Conservation (phyloP, 1,140 invertebrate genomes). For the Anthonomus grandis region DNA sequence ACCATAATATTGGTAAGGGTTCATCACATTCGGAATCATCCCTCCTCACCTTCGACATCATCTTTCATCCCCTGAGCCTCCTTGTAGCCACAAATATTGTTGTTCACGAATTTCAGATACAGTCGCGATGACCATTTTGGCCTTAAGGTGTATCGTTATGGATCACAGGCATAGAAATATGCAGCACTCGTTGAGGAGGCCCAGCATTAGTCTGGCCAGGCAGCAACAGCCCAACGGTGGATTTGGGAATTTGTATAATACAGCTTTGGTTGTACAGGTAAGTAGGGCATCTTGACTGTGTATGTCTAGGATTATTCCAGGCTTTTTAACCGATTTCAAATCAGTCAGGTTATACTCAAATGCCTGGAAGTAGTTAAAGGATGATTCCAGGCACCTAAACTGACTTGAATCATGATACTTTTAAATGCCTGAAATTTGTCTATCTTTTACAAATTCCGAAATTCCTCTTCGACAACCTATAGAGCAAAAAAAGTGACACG, state of each 20-base stretch:
- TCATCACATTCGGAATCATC: neutral
- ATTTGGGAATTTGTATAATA: slow-evolving; percentile 78
- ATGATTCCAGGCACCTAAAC: no score
- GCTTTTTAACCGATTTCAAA: no score
- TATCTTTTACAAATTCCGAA: no score
- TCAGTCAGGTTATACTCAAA: no score
- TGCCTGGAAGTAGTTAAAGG: no score
- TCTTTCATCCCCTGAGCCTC: neutral
- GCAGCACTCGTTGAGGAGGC: slow-evolving; percentile 70
- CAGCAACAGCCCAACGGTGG: slow-evolving; percentile 75
- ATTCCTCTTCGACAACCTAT: no score
- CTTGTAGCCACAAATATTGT: slow-evolving; percentile 20
- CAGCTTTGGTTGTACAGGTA: slow-evolving; percentile 74
- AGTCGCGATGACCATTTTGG: slow-evolving; percentile 78
- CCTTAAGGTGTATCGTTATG: slow-evolving; percentile 78
- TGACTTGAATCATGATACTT: no score
- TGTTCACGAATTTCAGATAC: slow-evolving; percentile 60
- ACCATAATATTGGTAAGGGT: slow-evolving; percentile 67
- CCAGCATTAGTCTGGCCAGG: slow-evolving; percentile 68
- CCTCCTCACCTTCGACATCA: neutral
- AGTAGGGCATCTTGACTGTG: no score
- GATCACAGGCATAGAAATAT: slow-evolving; percentile 76
- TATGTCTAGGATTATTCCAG: no score
- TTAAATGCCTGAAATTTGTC: no score
- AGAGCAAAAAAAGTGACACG: no score